Percentiles rank a stretch among this genome's conserved stretches.
phyloP scores from a whole-genome alignment of 2,888 invertebrate species.

The Drosophila mimetica region DNA sequence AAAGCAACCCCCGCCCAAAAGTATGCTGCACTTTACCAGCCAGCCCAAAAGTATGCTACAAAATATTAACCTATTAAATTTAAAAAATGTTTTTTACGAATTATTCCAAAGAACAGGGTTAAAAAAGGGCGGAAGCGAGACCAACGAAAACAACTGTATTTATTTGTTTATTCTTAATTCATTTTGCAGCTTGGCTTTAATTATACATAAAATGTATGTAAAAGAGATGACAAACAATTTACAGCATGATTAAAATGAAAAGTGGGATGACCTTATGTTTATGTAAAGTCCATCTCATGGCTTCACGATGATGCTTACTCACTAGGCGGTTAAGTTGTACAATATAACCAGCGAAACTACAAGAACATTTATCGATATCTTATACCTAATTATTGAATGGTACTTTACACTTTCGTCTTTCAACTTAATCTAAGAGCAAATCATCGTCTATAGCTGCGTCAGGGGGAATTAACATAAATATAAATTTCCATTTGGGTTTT shows the following conservation, averaged over 20 bases:
- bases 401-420: slow-evolving; percentile 27
- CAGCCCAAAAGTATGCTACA: too few species aligned
- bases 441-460: slow-evolving; percentile 7
- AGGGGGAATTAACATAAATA: neutral
- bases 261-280: slow-evolving; percentile 33
- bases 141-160: too few species aligned
- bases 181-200: slow-evolving; percentile 48
- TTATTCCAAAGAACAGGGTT: too few species aligned
- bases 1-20: too few species aligned
- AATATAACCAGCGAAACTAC: slow-evolving; percentile 4
- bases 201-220: slow-evolving; percentile 20
- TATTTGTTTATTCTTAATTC: slow-evolving; percentile 10
- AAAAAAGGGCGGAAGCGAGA: too few species aligned
- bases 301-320: slow-evolving; percentile 15
- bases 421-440: slow-evolving; percentile 12
- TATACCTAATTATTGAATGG: slow-evolving; percentile 15
- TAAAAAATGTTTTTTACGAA: too few species aligned
- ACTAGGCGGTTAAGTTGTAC: slow-evolving; percentile 27
- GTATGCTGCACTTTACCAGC: too few species aligned
- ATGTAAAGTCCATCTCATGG: slow-evolving; percentile 57
- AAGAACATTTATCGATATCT: slow-evolving; percentile 1
- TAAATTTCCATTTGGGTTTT: neutral
- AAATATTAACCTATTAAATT: too few species aligned
- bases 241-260: slow-evolving; percentile 16
- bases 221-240: slow-evolving; percentile 19